These are phyloP conservation scores for Spodoptera frugiperda DNA, from an alignment of 1,140 invertebrate genomes.

Conservation along the genomic window DNA sequence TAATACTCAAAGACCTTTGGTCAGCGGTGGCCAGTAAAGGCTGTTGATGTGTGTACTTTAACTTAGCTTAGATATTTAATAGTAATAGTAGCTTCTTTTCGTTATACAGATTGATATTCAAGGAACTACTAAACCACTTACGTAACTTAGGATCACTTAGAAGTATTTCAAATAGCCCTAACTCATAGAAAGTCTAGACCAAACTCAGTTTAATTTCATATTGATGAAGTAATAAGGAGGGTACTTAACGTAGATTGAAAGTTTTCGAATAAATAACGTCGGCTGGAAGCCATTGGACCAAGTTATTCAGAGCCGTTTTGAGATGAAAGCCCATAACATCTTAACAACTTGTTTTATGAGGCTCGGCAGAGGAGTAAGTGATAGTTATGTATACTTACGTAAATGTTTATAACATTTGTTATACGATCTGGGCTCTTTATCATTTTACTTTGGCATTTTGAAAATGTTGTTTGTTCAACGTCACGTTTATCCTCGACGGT, in stretches of 20 bases:
- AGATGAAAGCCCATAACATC: constrained; percentile 25
- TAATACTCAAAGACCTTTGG: too few relatives aligned
- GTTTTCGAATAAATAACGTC: constrained; percentile 45
- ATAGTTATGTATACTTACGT: neutral
- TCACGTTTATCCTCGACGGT: too few relatives aligned
- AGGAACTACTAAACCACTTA: neutral
- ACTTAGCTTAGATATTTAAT: too few relatives aligned
- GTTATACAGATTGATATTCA: too few relatives aligned
- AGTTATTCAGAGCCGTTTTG: constrained; percentile 19
- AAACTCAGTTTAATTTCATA: constrained; percentile 36
- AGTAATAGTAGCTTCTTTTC: too few relatives aligned
- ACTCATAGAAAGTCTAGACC: neutral
- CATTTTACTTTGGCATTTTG: too few relatives aligned
- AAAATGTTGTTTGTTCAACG: too few relatives aligned
- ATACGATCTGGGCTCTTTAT: too few relatives aligned
- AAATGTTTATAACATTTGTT: neutral
- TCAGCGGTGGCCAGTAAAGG: too few relatives aligned
- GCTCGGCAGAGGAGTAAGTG: neutral
- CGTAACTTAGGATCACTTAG: neutral
- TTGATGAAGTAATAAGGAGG: constrained; percentile 42
- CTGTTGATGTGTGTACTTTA: too few relatives aligned
- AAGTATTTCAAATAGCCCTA: neutral
- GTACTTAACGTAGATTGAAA: constrained; percentile 37
- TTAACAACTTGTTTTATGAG: constrained; percentile 14
- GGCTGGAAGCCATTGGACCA: neutral